phyloP scores from a whole-genome alignment of 2,113 vertebrate genomes.

The Herpailurus yagouaroundi region DNA sequence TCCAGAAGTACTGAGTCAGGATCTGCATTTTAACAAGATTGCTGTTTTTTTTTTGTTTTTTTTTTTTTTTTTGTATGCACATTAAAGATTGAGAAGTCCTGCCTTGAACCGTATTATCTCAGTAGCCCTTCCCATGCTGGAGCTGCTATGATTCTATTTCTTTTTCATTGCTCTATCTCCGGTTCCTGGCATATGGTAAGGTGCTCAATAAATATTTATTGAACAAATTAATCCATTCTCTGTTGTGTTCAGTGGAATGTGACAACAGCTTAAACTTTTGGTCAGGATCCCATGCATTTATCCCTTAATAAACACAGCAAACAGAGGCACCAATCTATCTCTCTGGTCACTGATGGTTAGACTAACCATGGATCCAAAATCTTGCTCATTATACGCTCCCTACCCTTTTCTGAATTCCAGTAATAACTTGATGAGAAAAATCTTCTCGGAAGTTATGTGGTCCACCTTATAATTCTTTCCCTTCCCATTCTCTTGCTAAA shows the following conservation, averaged over 20 bases:
- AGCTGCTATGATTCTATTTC: slow-evolving; percentile 9
- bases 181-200: neutral
- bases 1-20: neutral
- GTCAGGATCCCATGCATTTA: neutral
- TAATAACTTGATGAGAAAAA: neutral
- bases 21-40: neutral
- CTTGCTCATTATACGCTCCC: neutral
- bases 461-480: neutral
- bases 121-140: neutral
- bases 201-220: slow-evolving; percentile 68
- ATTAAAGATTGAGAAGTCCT: neutral
- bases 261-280: slow-evolving; percentile 41
- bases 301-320: slow-evolving; percentile 11
- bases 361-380: neutral
- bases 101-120: neutral
- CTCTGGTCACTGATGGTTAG: neutral
- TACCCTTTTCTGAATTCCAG: neutral
- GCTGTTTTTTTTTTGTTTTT: neutral
- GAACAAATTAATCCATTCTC: slow-evolving; percentile 61
- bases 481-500: neutral
- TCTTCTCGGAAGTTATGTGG: neutral
- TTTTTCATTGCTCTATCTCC: slow-evolving; percentile 11
- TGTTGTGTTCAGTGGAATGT: slow-evolving; percentile 55
- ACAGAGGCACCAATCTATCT: neutral
- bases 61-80: neutral